Evolutionary conservation across 2,113 vertebrate species (phyloP).

Genomic region (Colius striatus): DNA sequence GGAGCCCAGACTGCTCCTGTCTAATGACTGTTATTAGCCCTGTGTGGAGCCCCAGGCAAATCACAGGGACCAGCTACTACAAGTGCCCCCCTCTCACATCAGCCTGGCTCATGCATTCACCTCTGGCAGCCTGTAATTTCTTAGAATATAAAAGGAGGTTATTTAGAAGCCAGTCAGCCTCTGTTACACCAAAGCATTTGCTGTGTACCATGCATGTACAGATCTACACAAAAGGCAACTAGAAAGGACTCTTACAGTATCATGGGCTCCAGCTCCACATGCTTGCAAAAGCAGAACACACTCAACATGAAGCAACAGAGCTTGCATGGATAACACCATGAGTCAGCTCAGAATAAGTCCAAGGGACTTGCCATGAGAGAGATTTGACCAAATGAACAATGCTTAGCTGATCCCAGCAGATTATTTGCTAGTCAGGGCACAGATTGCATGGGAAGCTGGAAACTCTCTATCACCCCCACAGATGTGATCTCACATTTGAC

Average conservation of each 20-base stretch:
- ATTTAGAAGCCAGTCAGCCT: not conserved
- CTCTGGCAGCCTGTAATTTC: not conserved
- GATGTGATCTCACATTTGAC: not conserved
- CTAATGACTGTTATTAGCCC: not conserved
- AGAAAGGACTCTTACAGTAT: not conserved
- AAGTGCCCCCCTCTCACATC: not conserved
- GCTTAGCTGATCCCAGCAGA: not conserved
- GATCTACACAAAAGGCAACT: not conserved
- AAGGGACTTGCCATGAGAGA: not conserved
- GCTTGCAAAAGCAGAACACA: not conserved
- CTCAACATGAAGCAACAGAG: not conserved
- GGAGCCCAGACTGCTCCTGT: not conserved
- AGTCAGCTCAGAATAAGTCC: not conserved
- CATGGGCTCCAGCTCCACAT: not conserved
- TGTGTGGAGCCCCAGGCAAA: not conserved
- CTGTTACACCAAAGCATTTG: not conserved
- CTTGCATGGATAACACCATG: accelerated
- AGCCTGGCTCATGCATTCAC: not conserved
- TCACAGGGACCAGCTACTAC: not conserved
- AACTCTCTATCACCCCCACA: accelerated
- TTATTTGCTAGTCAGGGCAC: too few species aligned
- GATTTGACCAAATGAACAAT: not conserved
- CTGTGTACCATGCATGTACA: not conserved
- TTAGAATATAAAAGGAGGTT: too few species aligned
- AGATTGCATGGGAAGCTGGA: too few species aligned